These are phyloP conservation scores for Ganaspis sp. DNA, from an alignment of 1,140 invertebrate genomes.

Conservation along the genomic window DNA sequence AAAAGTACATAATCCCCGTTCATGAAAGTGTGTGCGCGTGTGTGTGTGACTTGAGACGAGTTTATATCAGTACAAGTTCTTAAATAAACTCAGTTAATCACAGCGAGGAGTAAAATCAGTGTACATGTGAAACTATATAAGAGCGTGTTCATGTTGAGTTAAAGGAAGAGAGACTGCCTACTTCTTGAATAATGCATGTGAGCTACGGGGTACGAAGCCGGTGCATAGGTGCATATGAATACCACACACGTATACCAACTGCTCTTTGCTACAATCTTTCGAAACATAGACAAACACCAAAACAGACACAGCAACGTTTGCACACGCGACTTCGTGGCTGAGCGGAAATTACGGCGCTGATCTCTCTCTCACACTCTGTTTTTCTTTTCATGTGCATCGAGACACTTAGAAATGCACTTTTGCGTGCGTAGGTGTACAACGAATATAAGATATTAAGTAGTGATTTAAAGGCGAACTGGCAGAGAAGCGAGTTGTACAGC, in stretches of 20 bases:
- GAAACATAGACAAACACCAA: constrained; percentile 16
- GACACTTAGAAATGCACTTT: neutral
- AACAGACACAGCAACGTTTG: neutral
- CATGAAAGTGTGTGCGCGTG: neutral
- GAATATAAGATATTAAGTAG: neutral
- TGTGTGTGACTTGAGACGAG: no score
- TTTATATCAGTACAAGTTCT: neutral
- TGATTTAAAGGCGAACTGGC: neutral
- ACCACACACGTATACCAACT: neutral
- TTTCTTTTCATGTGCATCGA: neutral
- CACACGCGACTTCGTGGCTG: constrained; percentile 2
- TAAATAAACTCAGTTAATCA: constrained; percentile 20
- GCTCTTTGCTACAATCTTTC: neutral
- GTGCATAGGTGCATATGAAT: neutral
- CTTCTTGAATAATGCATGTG: constrained; percentile 63
- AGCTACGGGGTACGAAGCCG: constrained; percentile 55
- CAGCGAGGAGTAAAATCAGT: neutral
- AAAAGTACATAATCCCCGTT: neutral
- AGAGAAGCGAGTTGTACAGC: neutral
- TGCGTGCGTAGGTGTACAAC: neutral
- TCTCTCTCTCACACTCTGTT: neutral
- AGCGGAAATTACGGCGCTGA: neutral
- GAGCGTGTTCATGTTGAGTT: constrained; percentile 25
- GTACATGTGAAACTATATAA: constrained; percentile 16
- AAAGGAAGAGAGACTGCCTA: constrained; percentile 41